Evolutionary conservation across 2,797 vertebrate genomes (phyloP), one percentile per base, ranked within the genome.

Genomic region (Bucorvus abyssinicus): DNA sequence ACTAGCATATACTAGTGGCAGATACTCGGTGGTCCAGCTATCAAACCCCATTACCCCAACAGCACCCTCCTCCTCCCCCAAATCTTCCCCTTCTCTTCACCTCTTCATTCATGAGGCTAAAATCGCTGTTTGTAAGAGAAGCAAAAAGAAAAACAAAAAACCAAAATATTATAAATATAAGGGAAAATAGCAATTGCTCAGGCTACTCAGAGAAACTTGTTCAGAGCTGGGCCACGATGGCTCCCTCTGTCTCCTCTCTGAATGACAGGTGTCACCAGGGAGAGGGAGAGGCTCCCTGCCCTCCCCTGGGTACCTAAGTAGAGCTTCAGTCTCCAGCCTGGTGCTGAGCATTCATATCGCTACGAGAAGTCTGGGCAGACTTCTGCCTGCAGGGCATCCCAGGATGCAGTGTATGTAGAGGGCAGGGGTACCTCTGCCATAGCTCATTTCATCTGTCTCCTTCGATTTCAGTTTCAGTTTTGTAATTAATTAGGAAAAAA

Each of bases 341-440:
- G 29, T 38, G 49, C 44, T 0, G 0, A 42, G 68, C 29, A 5
- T n/a, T 65, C 23, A 0, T 20, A 20, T 3, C n/a, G 34, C 68
- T 59, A 26, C 24, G 14, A 3, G 2, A 56, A 55, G 23, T n/a
- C 57, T 27, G 87, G 56, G 17, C 50, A 61, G 47, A 16, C 11
- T 52, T 47, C 60, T 78, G 19, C 49, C 81, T 42, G 44, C 15
- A 9, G 11, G 29, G 26, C 77, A 56, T 71, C 65, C 45, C 23
- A 18, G 57, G 45, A 42, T 3, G 1, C 10, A 14, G 20, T 8
- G 9, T 29, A 16, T 81, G 26, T 42, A 52, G 73, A 47, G 47
- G 44, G 29, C 47, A 79, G 47, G 18, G 52, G 9, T 64, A 20
- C 12, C n/a, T 90, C 69, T 65, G 21, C 50, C 27, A 4, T 12